Conservation (phyloP, 2,113 vertebrate genomes). For the Chelonoidis abingdonii region DNA sequence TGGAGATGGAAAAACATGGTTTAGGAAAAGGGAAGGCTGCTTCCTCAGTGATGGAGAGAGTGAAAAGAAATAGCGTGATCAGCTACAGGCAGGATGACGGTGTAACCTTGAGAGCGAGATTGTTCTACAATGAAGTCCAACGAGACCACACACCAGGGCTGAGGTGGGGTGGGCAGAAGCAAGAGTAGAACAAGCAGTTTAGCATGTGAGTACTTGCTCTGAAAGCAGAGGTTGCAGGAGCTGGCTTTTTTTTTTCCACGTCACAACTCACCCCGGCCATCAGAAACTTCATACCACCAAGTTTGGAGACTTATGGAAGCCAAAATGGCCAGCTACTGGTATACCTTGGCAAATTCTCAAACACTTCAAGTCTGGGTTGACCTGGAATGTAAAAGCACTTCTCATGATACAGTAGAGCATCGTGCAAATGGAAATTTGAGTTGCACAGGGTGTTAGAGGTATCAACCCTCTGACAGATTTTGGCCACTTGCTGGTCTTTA, state of each 20-base stretch:
- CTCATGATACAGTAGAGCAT: not conserved
- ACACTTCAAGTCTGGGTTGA: not conserved
- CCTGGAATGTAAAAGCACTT: not conserved
- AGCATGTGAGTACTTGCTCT: not conserved
- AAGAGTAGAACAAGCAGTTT: not conserved
- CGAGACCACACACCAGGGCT: too few relatives aligned
- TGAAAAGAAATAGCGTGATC: too few relatives aligned
- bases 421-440: not conserved
- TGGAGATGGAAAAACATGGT: too few relatives aligned
- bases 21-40: too few relatives aligned
- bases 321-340: not conserved
- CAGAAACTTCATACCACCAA: not conserved
- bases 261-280: not conserved
- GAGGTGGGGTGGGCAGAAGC: not conserved
- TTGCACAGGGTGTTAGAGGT: not conserved
- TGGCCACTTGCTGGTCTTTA: not conserved
- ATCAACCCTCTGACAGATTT: not conserved
- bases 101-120: too few relatives aligned
- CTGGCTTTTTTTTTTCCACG: not conserved
- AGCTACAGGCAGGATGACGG: too few relatives aligned
- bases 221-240: not conserved
- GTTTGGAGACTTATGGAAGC: not conserved
- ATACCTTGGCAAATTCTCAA: not conserved
- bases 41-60: too few relatives aligned
- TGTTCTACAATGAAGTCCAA: too few relatives aligned